Conservation (phyloP, 2,113 vertebrate genomes). For the Bothrops jararaca region DNA sequence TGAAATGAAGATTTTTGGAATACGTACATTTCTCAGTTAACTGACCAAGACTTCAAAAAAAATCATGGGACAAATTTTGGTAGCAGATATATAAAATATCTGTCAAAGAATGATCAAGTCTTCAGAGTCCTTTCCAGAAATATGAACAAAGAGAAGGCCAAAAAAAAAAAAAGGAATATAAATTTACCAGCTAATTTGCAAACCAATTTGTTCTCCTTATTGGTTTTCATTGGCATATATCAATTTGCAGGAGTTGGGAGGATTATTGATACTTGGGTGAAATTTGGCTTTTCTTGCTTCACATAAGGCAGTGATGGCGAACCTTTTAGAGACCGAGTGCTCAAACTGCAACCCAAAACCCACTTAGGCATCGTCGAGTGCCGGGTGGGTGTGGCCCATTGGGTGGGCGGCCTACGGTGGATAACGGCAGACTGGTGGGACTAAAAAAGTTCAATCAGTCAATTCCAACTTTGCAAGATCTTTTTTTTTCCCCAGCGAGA, state of each 20-base stretch:
- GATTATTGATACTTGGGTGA: background rate
- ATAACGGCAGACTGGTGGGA: too few species aligned
- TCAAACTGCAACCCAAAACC: too few species aligned
- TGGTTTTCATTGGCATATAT: background rate
- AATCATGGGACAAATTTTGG: background rate
- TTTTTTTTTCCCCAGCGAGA: too few species aligned
- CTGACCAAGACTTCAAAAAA: slow-evolving; percentile 41
- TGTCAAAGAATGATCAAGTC: background rate
- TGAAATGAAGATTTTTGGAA: slow-evolving; percentile 55
- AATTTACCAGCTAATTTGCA: background rate
- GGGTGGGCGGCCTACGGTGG: too few species aligned
- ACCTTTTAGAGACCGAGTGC: too few species aligned
- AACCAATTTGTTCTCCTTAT: background rate
- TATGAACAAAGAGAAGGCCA: background rate
- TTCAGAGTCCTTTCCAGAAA: background rate
- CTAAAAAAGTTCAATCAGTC: too few species aligned
- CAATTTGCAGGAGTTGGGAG: background rate
- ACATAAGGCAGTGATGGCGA: background rate
- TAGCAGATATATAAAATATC: background rate
- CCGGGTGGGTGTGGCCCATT: too few species aligned
- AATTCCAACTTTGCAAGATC: too few species aligned
- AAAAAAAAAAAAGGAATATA: background rate
- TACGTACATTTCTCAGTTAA: slow-evolving; percentile 25
- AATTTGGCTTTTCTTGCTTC: background rate
- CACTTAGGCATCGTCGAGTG: too few species aligned